phyloP scores from a whole-genome alignment of 2,797 vertebrate genomes.

The Botia almorhae region DNA sequence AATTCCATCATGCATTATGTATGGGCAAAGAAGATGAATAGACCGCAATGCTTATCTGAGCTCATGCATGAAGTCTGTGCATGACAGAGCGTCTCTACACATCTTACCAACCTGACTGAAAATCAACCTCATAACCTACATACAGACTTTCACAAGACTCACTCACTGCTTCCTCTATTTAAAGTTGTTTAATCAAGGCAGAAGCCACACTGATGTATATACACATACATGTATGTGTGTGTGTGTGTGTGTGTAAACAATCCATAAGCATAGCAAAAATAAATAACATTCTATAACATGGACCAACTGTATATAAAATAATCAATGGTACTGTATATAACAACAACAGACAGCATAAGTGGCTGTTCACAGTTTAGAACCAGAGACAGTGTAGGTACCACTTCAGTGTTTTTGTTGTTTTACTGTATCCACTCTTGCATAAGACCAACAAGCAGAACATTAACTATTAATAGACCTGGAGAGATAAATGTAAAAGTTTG shows the following conservation, averaged over 20 bases:
- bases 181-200: not conserved
- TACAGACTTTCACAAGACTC: not conserved
- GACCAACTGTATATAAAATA: no score
- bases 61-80: not conserved
- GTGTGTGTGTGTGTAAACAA: no score
- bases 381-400: not conserved
- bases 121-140: slow-evolving; percentile 16
- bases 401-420: not conserved
- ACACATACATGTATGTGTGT: no score
- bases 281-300: no score
- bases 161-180: not conserved
- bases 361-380: not conserved
- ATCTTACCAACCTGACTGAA: slow-evolving; percentile 13
- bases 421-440: not conserved
- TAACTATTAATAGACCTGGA: slow-evolving; percentile 8
- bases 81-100: slow-evolving; percentile 8
- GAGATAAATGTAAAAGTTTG: not conserved
- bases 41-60: slow-evolving; percentile 3
- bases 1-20: slow-evolving; percentile 26
- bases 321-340: no score
- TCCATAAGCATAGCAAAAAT: no score
- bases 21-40: slow-evolving; percentile 21
- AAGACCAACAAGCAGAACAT: not conserved
- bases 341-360: no score
- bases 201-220: not conserved